These are phyloP conservation scores for Ailurus styani DNA, from an alignment of 2,113 vertebrate genomes.

Conservation along the genomic window DNA sequence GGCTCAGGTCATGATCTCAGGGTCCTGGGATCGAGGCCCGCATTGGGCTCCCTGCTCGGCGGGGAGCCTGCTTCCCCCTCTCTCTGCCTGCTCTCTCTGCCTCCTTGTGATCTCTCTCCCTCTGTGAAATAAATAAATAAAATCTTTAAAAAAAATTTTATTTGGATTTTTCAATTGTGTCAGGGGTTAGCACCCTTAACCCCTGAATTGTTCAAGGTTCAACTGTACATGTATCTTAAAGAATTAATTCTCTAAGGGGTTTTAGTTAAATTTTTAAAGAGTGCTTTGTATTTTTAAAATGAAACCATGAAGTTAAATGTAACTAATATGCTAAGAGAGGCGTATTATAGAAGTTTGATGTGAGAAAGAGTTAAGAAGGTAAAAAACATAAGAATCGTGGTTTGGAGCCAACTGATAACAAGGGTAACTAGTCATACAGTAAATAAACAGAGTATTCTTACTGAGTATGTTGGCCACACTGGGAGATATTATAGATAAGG, in stretches of 20 bases:
- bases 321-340: background rate
- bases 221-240: background rate
- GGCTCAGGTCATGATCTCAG: too few species aligned
- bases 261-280: background rate
- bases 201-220: background rate
- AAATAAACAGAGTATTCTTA: background rate
- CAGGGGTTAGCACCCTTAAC: background rate
- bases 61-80: too few species aligned
- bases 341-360: background rate
- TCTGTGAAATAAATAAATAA: too few species aligned
- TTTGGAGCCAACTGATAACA: background rate
- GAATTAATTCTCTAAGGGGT: background rate
- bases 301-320: background rate
- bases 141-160: background rate
- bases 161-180: background rate
- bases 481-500: fast-evolving
- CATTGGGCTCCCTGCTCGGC: too few species aligned
- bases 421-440: background rate
- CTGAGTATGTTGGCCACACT: background rate
- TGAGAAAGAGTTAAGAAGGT: background rate
- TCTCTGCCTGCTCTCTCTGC: too few species aligned
- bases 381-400: background rate
- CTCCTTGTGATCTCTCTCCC: too few species aligned
- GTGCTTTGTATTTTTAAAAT: background rate
- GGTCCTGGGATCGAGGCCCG: too few species aligned